phyloP scores from a whole-genome alignment of 2,797 vertebrate species.

The Leuciscus waleckii region DNA sequence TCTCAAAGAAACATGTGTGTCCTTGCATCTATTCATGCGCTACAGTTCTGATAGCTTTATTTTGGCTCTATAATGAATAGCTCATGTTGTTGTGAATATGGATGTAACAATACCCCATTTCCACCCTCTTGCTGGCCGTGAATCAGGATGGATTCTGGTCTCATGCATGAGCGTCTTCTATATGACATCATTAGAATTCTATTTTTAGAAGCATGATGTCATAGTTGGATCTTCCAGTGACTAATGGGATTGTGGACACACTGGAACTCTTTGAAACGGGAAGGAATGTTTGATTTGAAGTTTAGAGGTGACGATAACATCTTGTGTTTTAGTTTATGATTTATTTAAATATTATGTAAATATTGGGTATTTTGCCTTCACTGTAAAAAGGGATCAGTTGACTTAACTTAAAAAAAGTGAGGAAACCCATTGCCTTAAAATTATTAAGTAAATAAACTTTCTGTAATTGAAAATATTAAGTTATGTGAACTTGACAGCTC shows the following conservation, averaged over 20 bases:
- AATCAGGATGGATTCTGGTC: conserved; percentile 2
- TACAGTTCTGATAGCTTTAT: not conserved
- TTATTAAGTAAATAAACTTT: too few relatives aligned
- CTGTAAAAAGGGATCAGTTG: too few relatives aligned
- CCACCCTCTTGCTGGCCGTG: not conserved
- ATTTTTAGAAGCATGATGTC: conserved; percentile 40
- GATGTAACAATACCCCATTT: conserved; percentile 10
- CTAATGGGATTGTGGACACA: conserved; percentile 16
- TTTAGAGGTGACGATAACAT: not conserved
- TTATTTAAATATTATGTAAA: not conserved
- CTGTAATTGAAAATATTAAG: too few relatives aligned
- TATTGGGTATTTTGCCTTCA: not conserved
- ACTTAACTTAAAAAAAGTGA: too few relatives aligned
- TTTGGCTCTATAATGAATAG: conserved; percentile 8
- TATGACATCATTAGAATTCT: conserved; percentile 17
- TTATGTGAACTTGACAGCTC: too few relatives aligned
- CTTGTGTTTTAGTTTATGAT: not conserved
- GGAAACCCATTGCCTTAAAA: too few relatives aligned
- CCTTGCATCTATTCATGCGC: too few relatives aligned
- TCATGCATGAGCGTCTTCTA: not conserved
- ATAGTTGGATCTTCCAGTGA: conserved; percentile 17
- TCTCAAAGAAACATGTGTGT: not conserved
- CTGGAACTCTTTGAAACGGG: not conserved
- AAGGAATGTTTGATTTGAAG: conserved; percentile 1
- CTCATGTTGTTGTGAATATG: conserved; percentile 11